phyloP scores from a whole-genome alignment of 1,140 invertebrate genomes.

The Gryon sp. region DNA sequence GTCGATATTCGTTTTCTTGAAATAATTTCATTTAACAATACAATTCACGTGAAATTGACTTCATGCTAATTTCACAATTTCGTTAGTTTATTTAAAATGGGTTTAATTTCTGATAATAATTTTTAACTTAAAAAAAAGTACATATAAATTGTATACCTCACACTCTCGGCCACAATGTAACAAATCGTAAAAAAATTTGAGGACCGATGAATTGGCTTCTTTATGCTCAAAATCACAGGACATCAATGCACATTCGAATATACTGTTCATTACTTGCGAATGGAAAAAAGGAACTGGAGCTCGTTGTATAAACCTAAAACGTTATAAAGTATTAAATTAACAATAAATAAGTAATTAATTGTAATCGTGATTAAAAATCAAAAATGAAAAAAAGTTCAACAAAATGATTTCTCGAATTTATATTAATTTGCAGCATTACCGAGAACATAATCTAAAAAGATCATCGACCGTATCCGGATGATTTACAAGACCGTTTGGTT shows the following conservation, averaged over 20 bases:
- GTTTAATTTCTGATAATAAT: too few relatives aligned
- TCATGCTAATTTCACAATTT: too few relatives aligned
- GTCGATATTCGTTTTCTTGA: too few relatives aligned
- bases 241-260: constrained; percentile 90
- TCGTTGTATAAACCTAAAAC: constrained; percentile 90
- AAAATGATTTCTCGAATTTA: too few relatives aligned
- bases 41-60: too few relatives aligned
- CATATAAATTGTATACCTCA: constrained; percentile 73
- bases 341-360: constrained; percentile 9
- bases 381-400: too few relatives aligned
- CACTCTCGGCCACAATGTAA: constrained; percentile 83
- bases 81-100: too few relatives aligned
- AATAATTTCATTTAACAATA: too few relatives aligned
- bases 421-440: constrained; percentile 76
- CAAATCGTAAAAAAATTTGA: constrained; percentile 94
- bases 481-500: constrained; percentile 87
- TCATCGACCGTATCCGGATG: constrained; percentile 99
- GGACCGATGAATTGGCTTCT: constrained; percentile 97
- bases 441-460: constrained; percentile 92
- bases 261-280: constrained; percentile 84
- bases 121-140: too few relatives aligned
- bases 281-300: constrained; percentile 90
- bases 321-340: constrained; percentile 25
- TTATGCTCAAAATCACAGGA: constrained; percentile 93
- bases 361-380: constrained; percentile 7